Base-by-base conservation (phyloP, 2,113 vertebrate genomes). In the Capreolus pygargus region DNA sequence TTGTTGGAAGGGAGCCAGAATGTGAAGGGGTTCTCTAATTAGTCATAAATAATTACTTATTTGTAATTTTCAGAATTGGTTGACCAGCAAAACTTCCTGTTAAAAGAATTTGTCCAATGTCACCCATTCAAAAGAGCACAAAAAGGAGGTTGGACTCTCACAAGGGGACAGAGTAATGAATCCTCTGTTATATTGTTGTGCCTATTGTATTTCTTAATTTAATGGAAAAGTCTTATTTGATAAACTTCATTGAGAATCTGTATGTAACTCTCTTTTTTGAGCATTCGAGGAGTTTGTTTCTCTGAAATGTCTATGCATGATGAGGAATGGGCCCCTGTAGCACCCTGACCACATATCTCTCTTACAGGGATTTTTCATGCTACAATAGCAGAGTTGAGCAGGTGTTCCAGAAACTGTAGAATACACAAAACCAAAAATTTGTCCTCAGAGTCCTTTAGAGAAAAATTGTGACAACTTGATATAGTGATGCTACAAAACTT, bases 251-350 rank as follows among this genome's bases (percentile, higher is more conserved):
- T 11, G 21, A 83, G 81, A 84, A 61, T 45, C 7, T 64, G 5
- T 9, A 58, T 39, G 43, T 47, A 7, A 84, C 52, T 79, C 54
- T 91, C 21, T 60, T 60, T 19, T 85, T 88, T 70, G 27, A 64
- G 36, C 36, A 74, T 81, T 81, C 1, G 86, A 60, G 16, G 16
- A 33, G 58, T 28, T 39, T 17, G 3, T 67, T 95, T 88, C 85
- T 94, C 55, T 95, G 55, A 88, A 94, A 82, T 84, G 16, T 76
- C 43, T 81, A 1, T 21, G 8, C 3, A 1, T 43, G 19, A 30
- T 27, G 33, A 45, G 3, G 60, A 50, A 14, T 36, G 19, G 4
- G 1, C 23, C 0, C 3, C 3, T 23, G 16, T 2, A 57, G 21
- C 21, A 27, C 17, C 36, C 1, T 83, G 21, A 14, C 17, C n/a